Evolutionary conservation across 2,113 vertebrate genomes (phyloP).

Genomic region (Myiozetetes cayanensis): DNA sequence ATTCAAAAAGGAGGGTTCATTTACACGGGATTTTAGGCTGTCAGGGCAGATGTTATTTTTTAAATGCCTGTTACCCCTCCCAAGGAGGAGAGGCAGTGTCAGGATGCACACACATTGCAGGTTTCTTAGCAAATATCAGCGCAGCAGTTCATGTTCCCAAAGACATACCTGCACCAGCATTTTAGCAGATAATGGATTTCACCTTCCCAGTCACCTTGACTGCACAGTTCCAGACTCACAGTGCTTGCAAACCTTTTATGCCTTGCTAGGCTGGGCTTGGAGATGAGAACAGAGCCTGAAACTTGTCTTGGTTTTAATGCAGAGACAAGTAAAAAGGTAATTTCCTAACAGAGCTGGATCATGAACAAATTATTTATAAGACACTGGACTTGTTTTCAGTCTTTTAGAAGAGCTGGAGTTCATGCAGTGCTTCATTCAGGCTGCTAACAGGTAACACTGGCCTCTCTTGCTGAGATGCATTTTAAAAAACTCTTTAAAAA

Average conservation of each 20-base stretch:
- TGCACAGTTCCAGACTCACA: not conserved
- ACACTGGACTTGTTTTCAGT: not conserved
- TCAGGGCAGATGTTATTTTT: not conserved
- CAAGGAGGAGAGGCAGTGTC: not conserved
- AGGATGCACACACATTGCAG: not conserved
- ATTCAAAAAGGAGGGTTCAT: not conserved
- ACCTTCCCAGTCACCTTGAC: constrained; percentile 21
- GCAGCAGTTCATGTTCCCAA: not conserved
- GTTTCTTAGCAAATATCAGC: not conserved
- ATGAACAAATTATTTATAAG: constrained; percentile 3
- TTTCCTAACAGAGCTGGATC: not conserved
- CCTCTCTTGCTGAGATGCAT: constrained; percentile 41
- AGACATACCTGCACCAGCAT: not conserved
- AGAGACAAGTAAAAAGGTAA: not conserved
- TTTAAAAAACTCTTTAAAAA: not conserved
- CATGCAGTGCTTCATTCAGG: constrained; percentile 15
- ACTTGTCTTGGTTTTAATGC: not conserved
- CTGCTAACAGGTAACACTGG: constrained; percentile 52
- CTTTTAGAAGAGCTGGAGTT: constrained; percentile 27
- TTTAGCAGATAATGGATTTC: constrained; percentile 3
- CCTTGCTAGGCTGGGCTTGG: not conserved
- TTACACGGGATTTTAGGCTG: not conserved
- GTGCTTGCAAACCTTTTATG: not conserved
- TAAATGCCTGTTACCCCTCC: not conserved
- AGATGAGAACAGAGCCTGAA: not conserved